phyloP scores from a whole-genome alignment of 1,140 invertebrate genomes.

The Drosophila ercepeae region DNA sequence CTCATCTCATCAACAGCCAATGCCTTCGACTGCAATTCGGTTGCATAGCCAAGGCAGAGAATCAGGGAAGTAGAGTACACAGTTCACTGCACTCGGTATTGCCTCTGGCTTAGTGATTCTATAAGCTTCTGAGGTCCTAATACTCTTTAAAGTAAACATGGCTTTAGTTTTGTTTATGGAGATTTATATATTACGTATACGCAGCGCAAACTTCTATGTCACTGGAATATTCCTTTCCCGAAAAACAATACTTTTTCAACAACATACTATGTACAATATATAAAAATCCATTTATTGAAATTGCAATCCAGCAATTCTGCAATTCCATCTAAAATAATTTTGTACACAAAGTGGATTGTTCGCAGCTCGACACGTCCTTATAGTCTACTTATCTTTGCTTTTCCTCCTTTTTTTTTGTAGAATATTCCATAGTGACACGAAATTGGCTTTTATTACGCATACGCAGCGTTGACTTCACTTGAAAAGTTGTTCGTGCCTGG shows the following conservation, averaged over 20 bases:
- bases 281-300: not conserved
- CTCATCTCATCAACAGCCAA: slow-evolving; percentile 62
- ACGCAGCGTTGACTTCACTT: slow-evolving; percentile 60
- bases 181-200: too few relatives aligned
- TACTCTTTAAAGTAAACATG: slow-evolving; percentile 10
- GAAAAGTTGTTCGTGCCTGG: slow-evolving; percentile 38
- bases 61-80: slow-evolving; percentile 13
- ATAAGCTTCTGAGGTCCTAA: slow-evolving; percentile 1
- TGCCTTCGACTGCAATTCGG: slow-evolving; percentile 53
- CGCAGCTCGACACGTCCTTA: slow-evolving; percentile 23
- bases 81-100: slow-evolving; percentile 64
- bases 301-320: not conserved
- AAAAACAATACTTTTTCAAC: too few relatives aligned
- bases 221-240: too few relatives aligned
- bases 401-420: slow-evolving; percentile 2
- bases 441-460: slow-evolving; percentile 52
- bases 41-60: slow-evolving; percentile 3
- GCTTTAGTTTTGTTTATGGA: not conserved
- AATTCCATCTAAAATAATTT: slow-evolving; percentile 4
- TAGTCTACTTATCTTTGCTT: slow-evolving; percentile 10
- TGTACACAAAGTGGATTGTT: slow-evolving; percentile 1
- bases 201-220: too few relatives aligned
- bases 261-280: too few relatives aligned
- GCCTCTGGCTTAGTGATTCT: slow-evolving; percentile 44
- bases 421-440: slow-evolving; percentile 7